A percentile compares a stretch with the other conserved stretches of the same genome.
Conservation (phyloP, 2,113 vertebrate genomes). For the Rhinogobius similis region DNA sequence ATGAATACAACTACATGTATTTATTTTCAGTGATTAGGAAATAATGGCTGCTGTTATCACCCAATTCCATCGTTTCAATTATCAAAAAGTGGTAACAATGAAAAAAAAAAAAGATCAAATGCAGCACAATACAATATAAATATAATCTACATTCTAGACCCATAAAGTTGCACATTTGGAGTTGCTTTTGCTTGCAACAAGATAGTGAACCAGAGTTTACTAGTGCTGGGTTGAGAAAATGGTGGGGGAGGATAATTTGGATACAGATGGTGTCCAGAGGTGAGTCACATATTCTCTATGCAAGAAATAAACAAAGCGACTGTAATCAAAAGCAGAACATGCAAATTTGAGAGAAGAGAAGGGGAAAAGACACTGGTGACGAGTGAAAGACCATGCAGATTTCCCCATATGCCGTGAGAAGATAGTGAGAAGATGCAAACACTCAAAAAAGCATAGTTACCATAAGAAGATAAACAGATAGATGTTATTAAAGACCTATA, state of each 20-base stretch:
- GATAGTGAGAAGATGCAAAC: conserved; percentile 15
- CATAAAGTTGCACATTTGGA: neutral
- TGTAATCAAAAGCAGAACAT: conserved; percentile 47
- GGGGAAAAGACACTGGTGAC: conserved; percentile 6
- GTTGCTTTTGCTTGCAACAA: neutral
- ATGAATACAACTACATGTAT: no score
- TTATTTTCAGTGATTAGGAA: no score
- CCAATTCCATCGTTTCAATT: neutral
- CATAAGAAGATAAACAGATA: conserved; percentile 9
- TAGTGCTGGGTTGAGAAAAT: conserved; percentile 19
- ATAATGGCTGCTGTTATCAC: neutral
- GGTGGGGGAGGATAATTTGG: conserved; percentile 15
- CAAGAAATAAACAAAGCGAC: conserved; percentile 62
- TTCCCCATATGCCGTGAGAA: neutral
- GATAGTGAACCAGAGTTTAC: neutral
- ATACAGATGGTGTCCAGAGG: conserved; percentile 53
- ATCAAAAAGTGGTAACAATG: neutral
- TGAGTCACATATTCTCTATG: conserved; percentile 63
- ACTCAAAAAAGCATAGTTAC: conserved; percentile 15
- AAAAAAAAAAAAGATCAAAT: neutral
- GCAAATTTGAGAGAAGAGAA: conserved; percentile 36
- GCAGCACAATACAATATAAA: neutral
- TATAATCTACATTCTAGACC: neutral
- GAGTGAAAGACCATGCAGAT: conserved; percentile 31
- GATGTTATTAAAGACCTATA: conserved; percentile 17